phyloP scores from a whole-genome alignment of 2,888 invertebrate species.

The Disparrhopalites patrizii region DNA sequence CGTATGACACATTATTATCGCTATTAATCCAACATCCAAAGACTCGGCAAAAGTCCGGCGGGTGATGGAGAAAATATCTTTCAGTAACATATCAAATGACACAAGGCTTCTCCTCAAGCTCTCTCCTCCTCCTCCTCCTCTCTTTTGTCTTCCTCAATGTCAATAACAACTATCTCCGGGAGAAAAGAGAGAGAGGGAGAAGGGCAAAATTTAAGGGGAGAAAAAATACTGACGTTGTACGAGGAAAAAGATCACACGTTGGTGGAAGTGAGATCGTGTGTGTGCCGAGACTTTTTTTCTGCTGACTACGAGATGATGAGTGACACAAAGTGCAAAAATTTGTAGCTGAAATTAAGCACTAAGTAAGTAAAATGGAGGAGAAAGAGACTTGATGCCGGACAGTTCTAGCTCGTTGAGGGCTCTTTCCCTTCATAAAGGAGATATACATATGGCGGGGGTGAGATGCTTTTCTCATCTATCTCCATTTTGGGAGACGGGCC shows the following conservation, averaged over 20 bases:
- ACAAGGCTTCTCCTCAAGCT: background rate
- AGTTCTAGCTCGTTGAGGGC: constrained; percentile 1
- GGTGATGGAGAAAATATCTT: too few species aligned
- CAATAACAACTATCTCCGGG: background rate
- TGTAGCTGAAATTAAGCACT: constrained; percentile 20
- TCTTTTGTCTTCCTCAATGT: too few species aligned
- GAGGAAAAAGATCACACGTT: too few species aligned
- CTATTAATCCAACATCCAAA: too few species aligned
- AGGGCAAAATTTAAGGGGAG: too few species aligned
- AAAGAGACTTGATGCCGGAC: constrained; percentile 13
- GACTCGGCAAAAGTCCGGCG: too few species aligned
- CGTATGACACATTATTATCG: too few species aligned
- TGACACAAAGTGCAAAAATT: constrained; percentile 25
- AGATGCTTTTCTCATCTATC: too few species aligned
- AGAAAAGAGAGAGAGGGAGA: background rate
- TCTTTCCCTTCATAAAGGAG: background rate
- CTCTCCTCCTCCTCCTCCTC: too few species aligned
- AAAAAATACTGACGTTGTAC: too few species aligned
- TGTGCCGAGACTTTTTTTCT: background rate
- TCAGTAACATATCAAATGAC: too few species aligned
- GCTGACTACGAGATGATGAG: constrained; percentile 15
- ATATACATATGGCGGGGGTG: too few species aligned
- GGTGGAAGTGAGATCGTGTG: background rate
- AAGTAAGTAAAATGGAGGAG: constrained; percentile 19
- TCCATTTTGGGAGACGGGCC: constrained; percentile 17